Percentiles rank a stretch among this genome's conserved stretches.
These are phyloP conservation scores for Agonopterix subpropinquella DNA, from an alignment of 2,888 invertebrate species.

Conservation along the genomic window DNA sequence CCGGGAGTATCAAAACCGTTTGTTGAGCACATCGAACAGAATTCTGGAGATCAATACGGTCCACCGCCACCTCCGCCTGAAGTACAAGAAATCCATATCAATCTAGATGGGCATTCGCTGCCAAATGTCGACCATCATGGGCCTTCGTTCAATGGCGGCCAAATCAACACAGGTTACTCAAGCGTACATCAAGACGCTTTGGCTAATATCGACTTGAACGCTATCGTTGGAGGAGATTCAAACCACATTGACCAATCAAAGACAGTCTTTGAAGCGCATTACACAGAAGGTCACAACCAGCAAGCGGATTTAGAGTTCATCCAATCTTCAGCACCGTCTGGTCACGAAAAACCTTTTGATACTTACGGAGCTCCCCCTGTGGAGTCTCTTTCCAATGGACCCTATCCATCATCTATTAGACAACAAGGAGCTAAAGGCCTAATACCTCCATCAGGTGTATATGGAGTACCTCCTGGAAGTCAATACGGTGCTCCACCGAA, in stretches of 20 bases:
- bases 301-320: constrained; percentile 31
- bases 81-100: constrained; percentile 39
- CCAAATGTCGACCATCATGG: constrained; percentile 32
- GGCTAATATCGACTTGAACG: constrained; percentile 54
- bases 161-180: constrained; percentile 57
- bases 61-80: constrained; percentile 41
- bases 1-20: constrained; percentile 76
- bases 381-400: constrained; percentile 59
- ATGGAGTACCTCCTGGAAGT: constrained; percentile 76
- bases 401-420: constrained; percentile 46
- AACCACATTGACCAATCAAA: constrained; percentile 68
- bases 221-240: constrained; percentile 61
- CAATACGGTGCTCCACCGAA: constrained; percentile 62
- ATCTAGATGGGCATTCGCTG: constrained; percentile 37
- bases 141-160: constrained; percentile 36
- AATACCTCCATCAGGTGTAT: constrained; percentile 77
- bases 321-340: constrained; percentile 26
- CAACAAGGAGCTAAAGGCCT: constrained; percentile 70
- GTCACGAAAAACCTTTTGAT: constrained; percentile 21
- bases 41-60: constrained; percentile 40
- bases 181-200: constrained; percentile 65
- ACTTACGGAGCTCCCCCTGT: constrained; percentile 58
- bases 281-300: constrained; percentile 49
- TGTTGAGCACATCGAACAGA: constrained; percentile 31
- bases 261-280: constrained; percentile 69